Percentiles rank a stretch among this genome's conserved stretches.
Evolutionary conservation across 1,140 invertebrate genomes (phyloP).

Genomic region (Bilobella aurantiaca): DNA sequence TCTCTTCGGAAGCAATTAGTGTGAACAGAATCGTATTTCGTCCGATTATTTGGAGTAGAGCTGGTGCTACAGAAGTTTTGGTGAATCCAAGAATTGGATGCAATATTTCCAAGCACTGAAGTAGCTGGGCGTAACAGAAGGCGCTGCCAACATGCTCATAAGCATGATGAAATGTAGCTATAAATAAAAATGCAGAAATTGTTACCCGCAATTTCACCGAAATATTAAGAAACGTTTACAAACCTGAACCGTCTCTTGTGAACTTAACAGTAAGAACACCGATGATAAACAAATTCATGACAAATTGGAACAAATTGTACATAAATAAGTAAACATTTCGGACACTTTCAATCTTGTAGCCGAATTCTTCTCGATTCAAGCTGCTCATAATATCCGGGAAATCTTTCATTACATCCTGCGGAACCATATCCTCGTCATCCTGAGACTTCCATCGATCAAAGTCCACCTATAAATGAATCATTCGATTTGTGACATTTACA

Average conservation of each 20-base stretch:
- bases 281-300: conserved; percentile 71
- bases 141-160: conserved; percentile 66
- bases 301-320: conserved; percentile 84
- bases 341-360: conserved; percentile 65
- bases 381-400: conserved; percentile 65
- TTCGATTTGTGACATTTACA: not conserved
- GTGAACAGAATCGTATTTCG: conserved; percentile 68
- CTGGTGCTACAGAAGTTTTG: conserved; percentile 52
- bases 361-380: conserved; percentile 66
- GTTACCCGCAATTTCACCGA: not conserved
- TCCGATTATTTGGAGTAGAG: conserved; percentile 52
- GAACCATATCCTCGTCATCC: conserved; percentile 52
- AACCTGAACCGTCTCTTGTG: conserved; percentile 57
- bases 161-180: conserved; percentile 43
- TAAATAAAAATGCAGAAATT: not conserved
- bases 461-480: conserved; percentile 49
- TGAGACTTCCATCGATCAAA: conserved; percentile 73
- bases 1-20: conserved; percentile 69
- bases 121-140: conserved; percentile 68
- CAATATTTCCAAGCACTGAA: conserved; percentile 77
- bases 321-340: conserved; percentile 76
- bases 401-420: conserved; percentile 51
- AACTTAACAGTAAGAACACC: conserved; percentile 63
- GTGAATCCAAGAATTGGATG: conserved; percentile 82
- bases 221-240: not conserved